phyloP scores from a whole-genome alignment of 2,113 vertebrate genomes.

The Brienomyrus longianalis region DNA sequence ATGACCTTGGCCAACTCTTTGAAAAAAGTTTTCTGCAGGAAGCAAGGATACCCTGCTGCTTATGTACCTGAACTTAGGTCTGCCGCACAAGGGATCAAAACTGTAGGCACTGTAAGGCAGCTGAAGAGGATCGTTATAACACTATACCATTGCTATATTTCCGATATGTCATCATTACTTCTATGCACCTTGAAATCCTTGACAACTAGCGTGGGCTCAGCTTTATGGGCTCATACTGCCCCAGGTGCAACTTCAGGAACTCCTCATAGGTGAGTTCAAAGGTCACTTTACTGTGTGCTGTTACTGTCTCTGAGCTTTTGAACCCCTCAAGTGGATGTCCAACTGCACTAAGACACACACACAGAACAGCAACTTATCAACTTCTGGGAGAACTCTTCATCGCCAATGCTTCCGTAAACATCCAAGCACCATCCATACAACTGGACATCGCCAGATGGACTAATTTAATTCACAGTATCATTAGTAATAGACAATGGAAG shows the following conservation, averaged over 20 bases:
- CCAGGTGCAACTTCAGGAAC: slow-evolving; percentile 72
- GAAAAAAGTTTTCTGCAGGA: not conserved
- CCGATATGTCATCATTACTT: not conserved
- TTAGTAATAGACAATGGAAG: not conserved
- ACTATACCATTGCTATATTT: no score
- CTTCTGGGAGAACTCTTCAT: not conserved
- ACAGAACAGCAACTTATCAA: not conserved
- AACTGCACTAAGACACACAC: slow-evolving; percentile 61
- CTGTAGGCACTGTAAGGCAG: not conserved
- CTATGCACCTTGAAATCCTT: slow-evolving; percentile 72
- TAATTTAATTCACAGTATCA: not conserved
- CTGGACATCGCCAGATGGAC: not conserved
- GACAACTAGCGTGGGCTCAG: slow-evolving; percentile 78
- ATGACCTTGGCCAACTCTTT: not conserved
- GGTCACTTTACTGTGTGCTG: slow-evolving; percentile 74
- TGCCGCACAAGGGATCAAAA: slow-evolving; percentile 39
- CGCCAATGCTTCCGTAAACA: not conserved
- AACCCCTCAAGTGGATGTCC: slow-evolving; percentile 87
- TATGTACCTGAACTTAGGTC: slow-evolving; percentile 63
- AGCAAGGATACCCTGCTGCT: not conserved
- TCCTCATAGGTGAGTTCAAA: slow-evolving; percentile 90
- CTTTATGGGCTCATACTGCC: slow-evolving; percentile 77
- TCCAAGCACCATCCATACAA: not conserved
- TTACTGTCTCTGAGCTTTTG: slow-evolving; percentile 74
- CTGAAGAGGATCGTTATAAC: not conserved